Evolutionary conservation across 2,113 vertebrate genomes (phyloP), one percentile per base, ranked within the genome.

Genomic region (Piaya cayana): DNA sequence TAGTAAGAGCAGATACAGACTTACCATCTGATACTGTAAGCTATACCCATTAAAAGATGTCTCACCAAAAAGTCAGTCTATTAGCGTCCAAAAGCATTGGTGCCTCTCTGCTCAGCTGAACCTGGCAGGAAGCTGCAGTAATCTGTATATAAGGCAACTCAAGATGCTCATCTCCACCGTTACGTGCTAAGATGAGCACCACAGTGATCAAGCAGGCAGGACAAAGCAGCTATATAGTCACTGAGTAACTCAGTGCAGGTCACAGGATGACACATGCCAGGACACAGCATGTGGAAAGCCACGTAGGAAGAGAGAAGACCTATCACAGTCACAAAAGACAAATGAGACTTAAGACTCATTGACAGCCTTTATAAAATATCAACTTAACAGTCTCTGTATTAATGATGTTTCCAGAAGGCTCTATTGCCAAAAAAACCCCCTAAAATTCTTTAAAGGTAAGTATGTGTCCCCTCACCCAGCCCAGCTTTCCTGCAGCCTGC

Each of bases 11-110:
- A 45, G 0, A 7, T 53, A 89, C 26, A 74, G 92, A 98, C 98
- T 98, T 97, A 98, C 98, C 98, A 97, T 97, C 97, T 97, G 77
- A 97, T 92, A 50, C 98, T 98, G 95, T 98, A 98, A 84, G 97
- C 96, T 70, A 97, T 60, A 94, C 98, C 98, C 98, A 98, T 98
- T 94, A 87, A 55, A 80, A 88, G 56, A 67, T 42, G 69, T 76
- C 58, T 53, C 85, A 87, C 53, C 39, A 53, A 36, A 77, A 2
- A 87, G 47, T 47, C 50, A 65, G 23, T 32, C 67, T 82, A 5
- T 30, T 64, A 4, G 27, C 17, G 39, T 60, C 65, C 69, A 85
- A 74, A 88, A 83, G n/a, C 42, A 58, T 7, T 16, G 7, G 49
- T 55, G 56, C 22, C n/a, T 58, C 81, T 79, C 65, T 76, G 77